Evolutionary conservation across 2,888 invertebrate genomes (phyloP), one percentile per base, ranked within the genome.

Genomic region (Tachystola acroxantha): DNA sequence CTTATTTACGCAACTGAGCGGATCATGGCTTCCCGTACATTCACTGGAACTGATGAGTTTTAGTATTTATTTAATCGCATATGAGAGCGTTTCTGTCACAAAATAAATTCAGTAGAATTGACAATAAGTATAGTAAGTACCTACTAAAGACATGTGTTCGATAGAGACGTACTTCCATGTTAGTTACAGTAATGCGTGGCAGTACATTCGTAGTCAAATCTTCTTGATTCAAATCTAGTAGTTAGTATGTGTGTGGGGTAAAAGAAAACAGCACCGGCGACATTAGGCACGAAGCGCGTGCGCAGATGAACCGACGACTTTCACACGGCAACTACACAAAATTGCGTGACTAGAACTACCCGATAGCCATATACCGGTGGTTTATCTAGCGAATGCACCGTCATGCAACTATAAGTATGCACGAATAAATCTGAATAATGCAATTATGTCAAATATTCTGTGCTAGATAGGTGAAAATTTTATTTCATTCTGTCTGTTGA

Each of bases 281-380:
- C 40, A 47, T 42, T 49, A 42, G 26, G 35, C 36, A 34, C 37
- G 33, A 29, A 34, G 39, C 40, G 36, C n/a, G n/a, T 9, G 29
- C 35, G 35, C 19, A 32, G 39, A 35, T 29, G 43, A 44, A 44
- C 42, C 37, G 41, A 33, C 34, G 34, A 53, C 54, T 58, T 58
- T 58, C 58, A 42, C 52, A 41, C 41, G 11, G 5, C 7, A 6
- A 11, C 4, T 26, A 10, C 26, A 10, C 3, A 37, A 40, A 51
- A 50, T 63, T 48, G 59, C 58, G 56, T 59, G 57, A 51, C 50
- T 43, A 33, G 38, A 40, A 36, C 39, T 7, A 3, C 10, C 48
- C 39, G 45, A 48, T 44, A 37, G 36, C 34, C 40, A 31, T 35
- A 37, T 32, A 26, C 34, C 35, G 32, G 25, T 35, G 34, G 32